Base-by-base conservation (phyloP, 1,140 invertebrate genomes). In the Littorina saxatilis region DNA sequence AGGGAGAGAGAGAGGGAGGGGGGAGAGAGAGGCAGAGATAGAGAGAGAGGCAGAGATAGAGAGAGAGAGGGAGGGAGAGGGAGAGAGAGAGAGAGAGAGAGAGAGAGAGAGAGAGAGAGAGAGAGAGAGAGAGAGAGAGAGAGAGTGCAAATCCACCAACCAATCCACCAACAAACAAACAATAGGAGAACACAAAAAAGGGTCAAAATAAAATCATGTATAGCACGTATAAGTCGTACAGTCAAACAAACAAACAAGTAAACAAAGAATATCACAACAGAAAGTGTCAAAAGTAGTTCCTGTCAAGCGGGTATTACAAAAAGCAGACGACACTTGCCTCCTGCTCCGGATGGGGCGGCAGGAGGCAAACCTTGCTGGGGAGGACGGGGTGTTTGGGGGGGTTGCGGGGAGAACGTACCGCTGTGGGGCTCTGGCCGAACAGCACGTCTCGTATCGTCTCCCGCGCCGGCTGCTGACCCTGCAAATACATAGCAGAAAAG, bases 361-460 rank as follows among this genome's bases (percentile, higher is more conserved):
- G 43, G 43, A 47, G 43, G 43, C 43, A 47, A 47, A 17, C 43
- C 43, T 47, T 61, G 58, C 58, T 61, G 58, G 20, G 27, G 58
- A 23, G 27, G 7, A 29, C 27, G 58, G 58, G 58, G 58, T 47
- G 58, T 47, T 47, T 61, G 70, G 40, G 40, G n/a, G 40, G 40
- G 2, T 5, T n/a, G 2, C 43, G 70, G 39, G 37, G 55, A n/a
- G 50, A 61, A 70, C 79, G 37, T 50, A 81, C 80, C 72, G 68
- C 7, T 2, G 80, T 40, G 23, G 80, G 80, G 39, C 72, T 81
- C 3, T 75, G n/a, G 20, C 80, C 80, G 39, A 81, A 75, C 72
- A 81, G 32, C 27, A 81, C 80, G 70, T 81, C 80, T 39, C 80
- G 47, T 17, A 81, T 81, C n/a, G 72, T 75, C 80, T 81, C 50